Evolutionary conservation across 2,888 invertebrate genomes (phyloP), one percentile per base, ranked within the genome.

Genomic region (Cheilosia soror): DNA sequence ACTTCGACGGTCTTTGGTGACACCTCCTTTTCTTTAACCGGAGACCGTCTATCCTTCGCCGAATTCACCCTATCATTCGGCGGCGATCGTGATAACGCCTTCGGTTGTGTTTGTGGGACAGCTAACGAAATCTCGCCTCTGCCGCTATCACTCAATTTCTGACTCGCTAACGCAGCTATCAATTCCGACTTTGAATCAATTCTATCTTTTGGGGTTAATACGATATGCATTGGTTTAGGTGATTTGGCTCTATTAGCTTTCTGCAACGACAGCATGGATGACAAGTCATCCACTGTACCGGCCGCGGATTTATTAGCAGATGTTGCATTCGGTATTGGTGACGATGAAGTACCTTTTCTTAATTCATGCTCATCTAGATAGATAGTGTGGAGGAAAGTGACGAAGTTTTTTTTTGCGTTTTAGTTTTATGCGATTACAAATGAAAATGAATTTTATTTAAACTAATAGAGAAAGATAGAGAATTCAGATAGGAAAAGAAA

Each of bases 341-440:
- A 85, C 51, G 66, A 58, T 81, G 85, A 85, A 31, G 71, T 77
- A 85, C 76, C 85, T 85, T 85, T 85, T 80, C 72, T 85, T 27
- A 85, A 25, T 72, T 81, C 85, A 72, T 85, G 85, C 77, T 85
- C 85, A 85, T 85, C 85, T 85, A 85, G 51, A 85, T 85, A 77
- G 55, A 75, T 73, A 68, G 33, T 85, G 58, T 80, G 71, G 71
- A 85, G 76, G 76, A 80, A 80, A 27, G 60, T 80, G 80, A 72
- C 80, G 60, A 76, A 78, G 25, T 76, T 40, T 9, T 37, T 51
- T 65, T 71, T 82, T 66, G 73, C 49, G 71, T 82, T 81, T 76
- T 81, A 81, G 69, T 82, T 72, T 66, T 20, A 73, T 68, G 47
- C 51, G 42, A 58, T 42, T 51, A 47, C 15, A 77, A 66, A 81